phyloP scores from a whole-genome alignment of 2,113 vertebrate species.

The Colius striatus region DNA sequence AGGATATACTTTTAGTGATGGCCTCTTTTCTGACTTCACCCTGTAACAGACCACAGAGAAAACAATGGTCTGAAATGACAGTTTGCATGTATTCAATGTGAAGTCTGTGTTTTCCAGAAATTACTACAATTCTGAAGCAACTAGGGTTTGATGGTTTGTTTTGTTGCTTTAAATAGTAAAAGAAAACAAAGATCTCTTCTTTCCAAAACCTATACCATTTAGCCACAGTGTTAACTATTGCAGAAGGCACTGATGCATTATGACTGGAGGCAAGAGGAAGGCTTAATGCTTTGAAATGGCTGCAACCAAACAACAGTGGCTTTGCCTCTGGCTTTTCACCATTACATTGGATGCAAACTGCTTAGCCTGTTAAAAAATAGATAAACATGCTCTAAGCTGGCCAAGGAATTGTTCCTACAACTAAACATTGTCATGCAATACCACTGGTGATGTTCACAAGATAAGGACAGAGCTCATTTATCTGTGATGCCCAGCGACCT shows the following conservation, averaged over 20 bases:
- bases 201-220: not conserved
- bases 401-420: not conserved
- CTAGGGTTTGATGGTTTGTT: not conserved
- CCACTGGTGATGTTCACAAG: accelerated
- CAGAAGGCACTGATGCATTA: conserved; percentile 2
- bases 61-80: conserved; percentile 31
- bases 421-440: not conserved
- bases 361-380: conserved; percentile 69
- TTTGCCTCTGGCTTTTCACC: conserved; percentile 60
- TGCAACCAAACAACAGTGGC: conserved; percentile 46
- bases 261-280: not conserved
- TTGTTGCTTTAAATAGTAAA: conserved; percentile 10
- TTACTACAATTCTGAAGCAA: conserved; percentile 1
- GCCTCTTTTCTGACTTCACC: not conserved
- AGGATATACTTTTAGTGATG: too few relatives aligned
- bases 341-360: conserved; percentile 72
- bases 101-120: not conserved
- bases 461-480: not conserved
- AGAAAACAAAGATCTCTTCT: not conserved
- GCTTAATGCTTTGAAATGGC: conserved; percentile 32
- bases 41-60: not conserved
- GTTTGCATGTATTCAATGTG: not conserved
- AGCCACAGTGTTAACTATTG: conserved; percentile 21
- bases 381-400: not conserved
- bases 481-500: conserved; percentile 1